phyloP scores from a whole-genome alignment of 2,888 invertebrate genomes.

The Epinotia ramella region DNA sequence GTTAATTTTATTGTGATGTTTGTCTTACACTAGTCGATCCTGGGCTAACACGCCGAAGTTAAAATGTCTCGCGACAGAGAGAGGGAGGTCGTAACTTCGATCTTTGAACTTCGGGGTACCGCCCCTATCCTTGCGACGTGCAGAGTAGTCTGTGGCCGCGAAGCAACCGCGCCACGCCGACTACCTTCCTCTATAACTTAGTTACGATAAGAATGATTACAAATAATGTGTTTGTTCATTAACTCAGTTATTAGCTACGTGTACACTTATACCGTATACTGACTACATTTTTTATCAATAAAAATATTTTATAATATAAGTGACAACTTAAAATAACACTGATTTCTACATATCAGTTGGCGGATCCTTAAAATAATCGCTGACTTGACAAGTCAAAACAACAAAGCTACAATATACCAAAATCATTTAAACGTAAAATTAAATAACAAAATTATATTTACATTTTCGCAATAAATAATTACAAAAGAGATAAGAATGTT shows the following conservation, averaged over 20 bases:
- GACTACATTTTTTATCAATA: slow-evolving; percentile 70
- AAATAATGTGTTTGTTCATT: slow-evolving; percentile 72
- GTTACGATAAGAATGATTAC: slow-evolving; percentile 60
- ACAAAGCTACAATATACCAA: slow-evolving; percentile 66
- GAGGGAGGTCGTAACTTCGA: not conserved
- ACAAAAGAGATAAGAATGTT: slow-evolving; percentile 62
- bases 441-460: slow-evolving; percentile 84
- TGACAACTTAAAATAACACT: slow-evolving; percentile 52
- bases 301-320: slow-evolving; percentile 49
- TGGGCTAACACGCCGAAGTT: slow-evolving; percentile 7
- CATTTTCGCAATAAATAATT: slow-evolving; percentile 83
- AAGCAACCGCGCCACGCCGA: slow-evolving; percentile 2
- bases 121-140: slow-evolving; percentile 28
- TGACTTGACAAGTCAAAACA: slow-evolving; percentile 54
- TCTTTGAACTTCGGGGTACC: not conserved
- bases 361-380: slow-evolving; percentile 50
- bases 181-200: slow-evolving; percentile 39
- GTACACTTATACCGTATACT: slow-evolving; percentile 74
- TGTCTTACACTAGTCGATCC: slow-evolving; percentile 38
- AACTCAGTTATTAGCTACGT: slow-evolving; percentile 69
- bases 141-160: not conserved
- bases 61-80: slow-evolving; percentile 1
- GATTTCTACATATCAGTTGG: slow-evolving; percentile 50
- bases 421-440: slow-evolving; percentile 79
- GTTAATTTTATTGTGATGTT: slow-evolving; percentile 37